Percentiles rank a stretch among this genome's conserved stretches.
phyloP scores from a whole-genome alignment of 1,140 invertebrate species.

The Galleria mellonella region DNA sequence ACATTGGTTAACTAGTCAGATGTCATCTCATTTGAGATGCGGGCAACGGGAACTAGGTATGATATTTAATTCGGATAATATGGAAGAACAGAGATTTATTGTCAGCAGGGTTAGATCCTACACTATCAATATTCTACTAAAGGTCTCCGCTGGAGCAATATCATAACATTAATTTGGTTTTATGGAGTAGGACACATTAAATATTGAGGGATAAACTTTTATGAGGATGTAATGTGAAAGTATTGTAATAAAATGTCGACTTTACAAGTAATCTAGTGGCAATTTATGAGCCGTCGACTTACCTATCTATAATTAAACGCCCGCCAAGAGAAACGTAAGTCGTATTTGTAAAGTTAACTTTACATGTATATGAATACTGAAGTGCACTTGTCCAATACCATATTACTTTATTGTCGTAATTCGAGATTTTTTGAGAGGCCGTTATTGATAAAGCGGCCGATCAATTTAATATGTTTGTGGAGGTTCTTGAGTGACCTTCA shows the following conservation, averaged over 20 bases:
- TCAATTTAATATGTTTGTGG: too few species aligned
- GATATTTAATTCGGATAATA: slow-evolving; percentile 1
- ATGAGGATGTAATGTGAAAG: neutral
- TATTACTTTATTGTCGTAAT: too few species aligned
- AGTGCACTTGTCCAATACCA: neutral
- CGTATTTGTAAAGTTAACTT: neutral
- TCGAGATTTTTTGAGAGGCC: too few species aligned
- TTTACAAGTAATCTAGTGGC: neutral
- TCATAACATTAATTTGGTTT: too few species aligned
- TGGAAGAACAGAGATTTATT: slow-evolving; percentile 40
- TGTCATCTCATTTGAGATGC: slow-evolving; percentile 38
- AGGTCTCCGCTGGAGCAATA: too few species aligned
- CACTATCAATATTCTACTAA: too few species aligned
- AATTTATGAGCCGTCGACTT: slow-evolving; percentile 2
- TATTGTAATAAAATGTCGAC: neutral
- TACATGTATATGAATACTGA: neutral
- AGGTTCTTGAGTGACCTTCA: too few species aligned
- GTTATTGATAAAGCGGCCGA: too few species aligned
- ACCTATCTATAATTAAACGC: neutral
- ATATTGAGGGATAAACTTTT: too few species aligned
- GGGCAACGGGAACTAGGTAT: slow-evolving; percentile 37
- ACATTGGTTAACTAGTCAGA: slow-evolving; percentile 10
- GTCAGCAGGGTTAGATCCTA: slow-evolving; percentile 21
- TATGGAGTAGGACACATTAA: too few species aligned
- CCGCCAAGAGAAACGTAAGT: too few species aligned